A percentile compares a stretch with the other conserved stretches of the same genome.
Evolutionary conservation across 2,113 vertebrate genomes (phyloP).

Genomic region (Falco punctatus): DNA sequence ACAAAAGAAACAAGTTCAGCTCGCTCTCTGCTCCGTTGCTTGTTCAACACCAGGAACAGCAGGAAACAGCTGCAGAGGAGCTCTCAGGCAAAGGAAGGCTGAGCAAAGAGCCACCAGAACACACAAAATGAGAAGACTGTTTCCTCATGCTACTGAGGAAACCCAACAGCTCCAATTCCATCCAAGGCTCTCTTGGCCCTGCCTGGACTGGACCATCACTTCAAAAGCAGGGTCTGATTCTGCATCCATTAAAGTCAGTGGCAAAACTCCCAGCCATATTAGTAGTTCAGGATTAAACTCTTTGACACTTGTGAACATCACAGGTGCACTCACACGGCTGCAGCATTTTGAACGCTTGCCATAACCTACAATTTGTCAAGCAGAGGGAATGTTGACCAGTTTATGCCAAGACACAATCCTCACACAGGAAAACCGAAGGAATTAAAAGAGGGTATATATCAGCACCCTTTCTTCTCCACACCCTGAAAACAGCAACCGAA

Average conservation of each 20-base stretch:
- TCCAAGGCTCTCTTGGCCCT: rapidly evolving
- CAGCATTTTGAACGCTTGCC: conserved; percentile 5
- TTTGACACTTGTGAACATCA: not conserved
- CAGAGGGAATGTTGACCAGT: not conserved
- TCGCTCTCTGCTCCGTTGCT: not conserved
- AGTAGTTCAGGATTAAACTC: not conserved
- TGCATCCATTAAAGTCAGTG: not conserved
- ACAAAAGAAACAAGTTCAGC: not conserved
- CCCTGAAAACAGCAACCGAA: not conserved
- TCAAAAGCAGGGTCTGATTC: not conserved
- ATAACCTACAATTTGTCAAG: not conserved
- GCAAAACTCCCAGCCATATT: not conserved
- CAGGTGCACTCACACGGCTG: not conserved
- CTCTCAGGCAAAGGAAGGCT: conserved; percentile 15
- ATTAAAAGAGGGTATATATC: not conserved
- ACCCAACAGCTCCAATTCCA: not conserved
- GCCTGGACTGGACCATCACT: not conserved
- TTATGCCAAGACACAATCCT: not conserved
- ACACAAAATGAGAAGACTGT: not conserved
- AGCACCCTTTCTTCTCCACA: not conserved
- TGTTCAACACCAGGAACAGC: not conserved
- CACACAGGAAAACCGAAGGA: not conserved
- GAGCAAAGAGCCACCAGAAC: not conserved
- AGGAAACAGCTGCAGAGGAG: conserved; percentile 29
- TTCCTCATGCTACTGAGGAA: not conserved